Percentiles rank a stretch among this genome's conserved stretches.
Evolutionary conservation across 2,888 invertebrate species (phyloP).

Genomic region (Vesta saturnalis): DNA sequence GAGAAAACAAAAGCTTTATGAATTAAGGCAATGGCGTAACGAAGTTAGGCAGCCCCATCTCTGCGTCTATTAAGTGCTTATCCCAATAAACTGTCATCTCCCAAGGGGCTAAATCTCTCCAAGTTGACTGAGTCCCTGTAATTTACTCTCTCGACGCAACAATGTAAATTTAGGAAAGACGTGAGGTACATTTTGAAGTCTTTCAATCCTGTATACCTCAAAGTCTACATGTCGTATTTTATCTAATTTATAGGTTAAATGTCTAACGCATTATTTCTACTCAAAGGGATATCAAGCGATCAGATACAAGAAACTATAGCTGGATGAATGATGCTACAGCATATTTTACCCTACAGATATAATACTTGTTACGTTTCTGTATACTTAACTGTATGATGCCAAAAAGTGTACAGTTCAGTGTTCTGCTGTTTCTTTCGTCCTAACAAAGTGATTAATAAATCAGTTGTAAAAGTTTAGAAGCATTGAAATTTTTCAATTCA

Average conservation of each 20-base stretch:
- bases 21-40: constrained; percentile 59
- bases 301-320: too few species aligned
- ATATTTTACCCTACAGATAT: too few species aligned
- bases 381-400: too few species aligned
- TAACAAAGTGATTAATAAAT: neutral
- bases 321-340: too few species aligned
- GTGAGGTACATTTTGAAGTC: constrained; percentile 54
- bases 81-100: constrained; percentile 62
- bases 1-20: constrained; percentile 59
- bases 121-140: constrained; percentile 55
- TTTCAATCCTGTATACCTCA: constrained; percentile 28
- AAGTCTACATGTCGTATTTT: constrained; percentile 25
- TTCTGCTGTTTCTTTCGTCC: neutral
- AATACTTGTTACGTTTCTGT: too few species aligned
- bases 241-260: constrained; percentile 25
- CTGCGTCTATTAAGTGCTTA: constrained; percentile 60
- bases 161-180: constrained; percentile 57
- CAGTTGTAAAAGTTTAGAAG: neutral
- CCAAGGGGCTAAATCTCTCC: constrained; percentile 54
- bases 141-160: constrained; percentile 56
- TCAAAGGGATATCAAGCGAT: too few species aligned
- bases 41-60: constrained; percentile 54
- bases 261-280: neutral
- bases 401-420: neutral
- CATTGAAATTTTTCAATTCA: neutral